Evolutionary conservation across 2,888 invertebrate genomes (phyloP), one percentile per base, ranked within the genome.

Genomic region (Rhagophthalmus giganteus): DNA sequence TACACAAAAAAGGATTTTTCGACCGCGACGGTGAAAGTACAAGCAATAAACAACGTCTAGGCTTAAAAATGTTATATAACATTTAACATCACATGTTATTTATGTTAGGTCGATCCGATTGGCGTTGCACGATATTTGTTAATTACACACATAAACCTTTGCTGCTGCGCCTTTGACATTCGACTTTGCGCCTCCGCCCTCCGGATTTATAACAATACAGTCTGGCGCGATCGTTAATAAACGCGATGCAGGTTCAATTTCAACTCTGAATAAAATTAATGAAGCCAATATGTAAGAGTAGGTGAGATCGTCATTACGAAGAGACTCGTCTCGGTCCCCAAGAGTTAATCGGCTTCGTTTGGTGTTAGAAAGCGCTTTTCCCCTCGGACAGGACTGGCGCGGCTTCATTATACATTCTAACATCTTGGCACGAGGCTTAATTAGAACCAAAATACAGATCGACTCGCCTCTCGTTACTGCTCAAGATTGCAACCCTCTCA

Each of bases 311-410:
- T 61, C 58, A 61, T 59, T 58, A 57, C 50, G 44, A 45, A 48
- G 48, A 41, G 48, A 53, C 51, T 57, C 55, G 52, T 52, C 39
- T 48, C 51, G 50, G 46, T 51, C 49, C 45, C 47, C 53, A 40
- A 50, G 59, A 57, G 55, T 57, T 63, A 63, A 63, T 63, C 63
- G 60, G 63, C 63, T 63, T 63, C 63, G 60, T 63, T 63, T 63
- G 61, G 57, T 57, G 55, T 54, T 49, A 49, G 49, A 28, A 54
- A 54, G 35, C 48, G 54, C 41, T 42, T 47, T 56, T 48, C 55
- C 51, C 47, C 56, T 55, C 54, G 59, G 58, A 57, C 60, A 60
- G 34, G 45, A 38, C 54, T 53, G 57, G 47, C 57, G 52, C 53
- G 46, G 58, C 62, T 62, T 62, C 62, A 62, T 62, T 60, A 60